These are phyloP conservation scores for Cyprinodon brontotheroides DNA, from an alignment of 2,113 vertebrate genomes.

Conservation along the genomic window DNA sequence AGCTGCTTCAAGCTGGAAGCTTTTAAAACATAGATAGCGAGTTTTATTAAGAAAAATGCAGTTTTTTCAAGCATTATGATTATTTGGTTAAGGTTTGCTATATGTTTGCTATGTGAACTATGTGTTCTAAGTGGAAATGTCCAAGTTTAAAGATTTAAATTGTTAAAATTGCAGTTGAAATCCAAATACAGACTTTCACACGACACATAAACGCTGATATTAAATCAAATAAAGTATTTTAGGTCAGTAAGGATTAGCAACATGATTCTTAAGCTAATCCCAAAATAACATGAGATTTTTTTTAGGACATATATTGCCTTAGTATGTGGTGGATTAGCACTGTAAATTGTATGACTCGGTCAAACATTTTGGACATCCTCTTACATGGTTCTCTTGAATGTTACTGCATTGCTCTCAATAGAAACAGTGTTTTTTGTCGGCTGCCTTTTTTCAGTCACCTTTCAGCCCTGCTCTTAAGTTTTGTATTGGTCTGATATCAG, in stretches of 20 bases:
- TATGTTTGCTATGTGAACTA: background rate
- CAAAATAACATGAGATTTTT: too few species aligned
- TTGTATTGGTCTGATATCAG: background rate
- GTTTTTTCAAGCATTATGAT: background rate
- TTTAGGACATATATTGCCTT: too few species aligned
- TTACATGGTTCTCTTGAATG: too few species aligned
- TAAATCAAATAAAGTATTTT: background rate
- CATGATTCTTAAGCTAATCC: too few species aligned
- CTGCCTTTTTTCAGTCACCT: background rate
- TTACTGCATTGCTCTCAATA: background rate
- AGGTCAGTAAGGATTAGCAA: too few species aligned
- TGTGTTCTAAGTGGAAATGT: background rate
- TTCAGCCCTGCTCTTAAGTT: background rate
- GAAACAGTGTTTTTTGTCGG: background rate
- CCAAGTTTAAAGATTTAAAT: background rate
- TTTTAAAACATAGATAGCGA: background rate
- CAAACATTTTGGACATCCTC: too few species aligned
- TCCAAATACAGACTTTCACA: background rate
- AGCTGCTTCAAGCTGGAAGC: constrained; percentile 5
- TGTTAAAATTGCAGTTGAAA: background rate
- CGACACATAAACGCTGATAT: background rate
- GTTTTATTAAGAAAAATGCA: background rate
- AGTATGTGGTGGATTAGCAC: too few species aligned
- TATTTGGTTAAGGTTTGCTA: background rate
- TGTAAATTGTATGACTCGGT: too few species aligned